Conservation (phyloP, 1,140 invertebrate genomes). For the Diorhabda sublineata region DNA sequence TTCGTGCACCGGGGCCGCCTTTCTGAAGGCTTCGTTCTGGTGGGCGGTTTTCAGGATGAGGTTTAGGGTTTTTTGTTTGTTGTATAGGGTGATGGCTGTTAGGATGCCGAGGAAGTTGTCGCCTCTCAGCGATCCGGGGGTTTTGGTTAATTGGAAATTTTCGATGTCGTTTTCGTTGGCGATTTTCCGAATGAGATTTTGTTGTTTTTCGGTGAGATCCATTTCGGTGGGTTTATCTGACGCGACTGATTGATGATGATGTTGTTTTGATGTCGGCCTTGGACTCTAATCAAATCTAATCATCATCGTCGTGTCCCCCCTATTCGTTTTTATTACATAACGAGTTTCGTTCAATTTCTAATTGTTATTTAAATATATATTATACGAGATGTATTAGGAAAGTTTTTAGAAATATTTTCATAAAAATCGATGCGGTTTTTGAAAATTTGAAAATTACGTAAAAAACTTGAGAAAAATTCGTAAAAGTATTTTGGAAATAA, state of each 20-base stretch:
- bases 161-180: constrained; percentile 23
- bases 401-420: no score
- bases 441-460: no score
- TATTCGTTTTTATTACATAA: no score
- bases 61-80: constrained; percentile 18
- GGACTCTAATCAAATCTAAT: no score
- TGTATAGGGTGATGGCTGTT: constrained; percentile 21
- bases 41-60: constrained; percentile 31
- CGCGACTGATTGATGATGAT: background rate
- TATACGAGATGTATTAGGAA: no score
- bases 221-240: background rate
- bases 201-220: constrained; percentile 17
- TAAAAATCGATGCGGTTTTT: no score
- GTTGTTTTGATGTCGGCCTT: no score
- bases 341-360: no score
- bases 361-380: no score
- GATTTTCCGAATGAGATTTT: constrained; percentile 18
- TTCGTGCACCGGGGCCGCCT: constrained; percentile 20
- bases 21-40: constrained; percentile 22
- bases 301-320: no score
- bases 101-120: constrained; percentile 34
- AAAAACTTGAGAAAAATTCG: no score
- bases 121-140: constrained; percentile 27
- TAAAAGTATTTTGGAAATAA: no score
- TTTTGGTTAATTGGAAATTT: constrained; percentile 21